A percentile compares a stretch with the other conserved stretches of the same genome.
phyloP scores from a whole-genome alignment of 2,888 invertebrate species.

The Tachina lurida region DNA sequence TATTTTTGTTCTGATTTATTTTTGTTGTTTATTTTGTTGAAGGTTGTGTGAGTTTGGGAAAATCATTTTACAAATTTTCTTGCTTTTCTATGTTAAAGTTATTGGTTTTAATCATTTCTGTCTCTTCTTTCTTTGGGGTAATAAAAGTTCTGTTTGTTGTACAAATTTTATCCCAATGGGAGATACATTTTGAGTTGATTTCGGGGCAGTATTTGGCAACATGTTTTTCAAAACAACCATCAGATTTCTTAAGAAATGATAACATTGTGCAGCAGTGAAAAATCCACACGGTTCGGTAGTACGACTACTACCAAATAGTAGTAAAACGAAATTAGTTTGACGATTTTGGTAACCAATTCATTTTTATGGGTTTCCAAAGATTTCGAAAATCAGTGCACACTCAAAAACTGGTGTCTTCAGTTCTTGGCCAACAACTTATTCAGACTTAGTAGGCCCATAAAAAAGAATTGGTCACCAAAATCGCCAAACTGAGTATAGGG shows the following conservation, averaged over 20 bases:
- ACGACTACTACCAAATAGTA: too few relatives aligned
- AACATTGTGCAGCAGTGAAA: too few relatives aligned
- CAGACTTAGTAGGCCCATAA: too few relatives aligned
- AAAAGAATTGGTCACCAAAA: too few relatives aligned
- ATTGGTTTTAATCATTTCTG: neutral
- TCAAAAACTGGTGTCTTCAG: too few relatives aligned
- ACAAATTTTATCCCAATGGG: slow-evolving; percentile 32
- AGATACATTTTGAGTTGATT: neutral
- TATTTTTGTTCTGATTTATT: slow-evolving; percentile 22
- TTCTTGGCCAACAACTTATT: too few relatives aligned
- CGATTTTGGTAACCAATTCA: too few relatives aligned
- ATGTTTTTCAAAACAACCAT: neutral
- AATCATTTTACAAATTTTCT: slow-evolving; percentile 41
- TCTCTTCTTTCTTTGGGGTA: slow-evolving; percentile 11
- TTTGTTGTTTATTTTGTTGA: slow-evolving; percentile 34
- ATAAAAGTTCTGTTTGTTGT: slow-evolving; percentile 44
- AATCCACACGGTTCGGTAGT: too few relatives aligned
- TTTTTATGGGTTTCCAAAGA: too few relatives aligned
- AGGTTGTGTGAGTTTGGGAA: slow-evolving; percentile 53
- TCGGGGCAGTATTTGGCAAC: slow-evolving; percentile 17
- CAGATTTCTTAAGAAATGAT: neutral
- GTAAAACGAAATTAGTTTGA: too few relatives aligned
- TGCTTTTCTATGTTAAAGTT: slow-evolving; percentile 14
- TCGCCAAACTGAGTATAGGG: too few relatives aligned
- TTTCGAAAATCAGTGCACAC: too few relatives aligned